These are phyloP conservation scores for Temnopleurus reevesii DNA, from an alignment of 53 echinoderm and acorn worm genomes.

Conservation along the genomic window DNA sequence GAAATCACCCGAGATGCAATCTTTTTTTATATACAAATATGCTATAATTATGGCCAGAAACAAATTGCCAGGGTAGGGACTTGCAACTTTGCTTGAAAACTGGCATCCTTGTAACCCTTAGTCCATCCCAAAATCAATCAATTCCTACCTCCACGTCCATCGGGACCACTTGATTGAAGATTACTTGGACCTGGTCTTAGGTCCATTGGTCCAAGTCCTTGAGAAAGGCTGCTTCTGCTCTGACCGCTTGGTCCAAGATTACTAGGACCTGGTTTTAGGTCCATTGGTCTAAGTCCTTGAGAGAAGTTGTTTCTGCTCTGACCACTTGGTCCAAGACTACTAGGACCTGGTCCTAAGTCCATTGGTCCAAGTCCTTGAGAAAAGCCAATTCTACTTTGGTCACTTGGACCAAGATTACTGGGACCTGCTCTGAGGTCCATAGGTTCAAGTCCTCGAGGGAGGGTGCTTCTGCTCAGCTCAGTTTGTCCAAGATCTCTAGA, in stretches of 20 bases:
- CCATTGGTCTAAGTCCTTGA: constrained; percentile 45
- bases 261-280: constrained; percentile 49
- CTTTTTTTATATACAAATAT: no score
- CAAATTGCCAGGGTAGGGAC: no score
- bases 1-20: no score
- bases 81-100: no score
- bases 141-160: constrained; percentile 56
- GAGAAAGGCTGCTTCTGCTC: constrained; percentile 52
- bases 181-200: constrained; percentile 57
- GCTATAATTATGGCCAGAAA: no score
- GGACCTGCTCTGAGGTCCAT: constrained; percentile 28
- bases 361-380: constrained; percentile 33
- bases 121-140: no score
- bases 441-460: constrained; percentile 31
- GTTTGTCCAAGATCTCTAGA: constrained; percentile 48
- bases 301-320: constrained; percentile 43
- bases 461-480: constrained; percentile 24
- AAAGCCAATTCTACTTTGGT: constrained; percentile 28
- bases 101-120: no score
- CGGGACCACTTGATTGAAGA: constrained; percentile 43
- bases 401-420: constrained; percentile 41
- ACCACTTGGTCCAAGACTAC: constrained; percentile 47
- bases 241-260: constrained; percentile 52
- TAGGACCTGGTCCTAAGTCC: constrained; percentile 38
- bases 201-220: constrained; percentile 49